Percentiles rank a stretch among this genome's conserved stretches.
phyloP scores from a whole-genome alignment of 2,888 invertebrate genomes.

The Hetaerina titia region DNA sequence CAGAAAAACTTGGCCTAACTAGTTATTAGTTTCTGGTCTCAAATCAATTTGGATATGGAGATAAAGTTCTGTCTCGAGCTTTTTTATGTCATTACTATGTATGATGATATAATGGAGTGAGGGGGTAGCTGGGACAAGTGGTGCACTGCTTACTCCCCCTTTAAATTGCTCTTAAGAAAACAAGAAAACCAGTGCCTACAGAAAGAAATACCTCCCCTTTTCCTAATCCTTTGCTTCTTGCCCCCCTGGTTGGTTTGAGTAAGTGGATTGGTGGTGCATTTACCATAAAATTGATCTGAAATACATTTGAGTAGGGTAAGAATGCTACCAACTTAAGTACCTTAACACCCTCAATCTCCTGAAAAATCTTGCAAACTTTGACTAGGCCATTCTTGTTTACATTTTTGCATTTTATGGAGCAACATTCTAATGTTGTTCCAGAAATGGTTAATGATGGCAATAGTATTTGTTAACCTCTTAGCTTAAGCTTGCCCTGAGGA shows the following conservation, averaged over 20 bases:
- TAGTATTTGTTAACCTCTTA: conserved; percentile 70
- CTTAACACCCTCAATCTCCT: conserved; percentile 52
- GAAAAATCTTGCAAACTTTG: conserved; percentile 44
- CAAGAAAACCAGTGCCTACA: conserved; percentile 61
- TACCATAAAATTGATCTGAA: conserved; percentile 60
- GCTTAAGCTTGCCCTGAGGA: conserved; percentile 67
- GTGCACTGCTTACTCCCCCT: conserved; percentile 40
- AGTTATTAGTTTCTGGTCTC: conserved; percentile 68
- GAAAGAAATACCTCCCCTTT: conserved; percentile 60
- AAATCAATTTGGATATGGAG: conserved; percentile 49
- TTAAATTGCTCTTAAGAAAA: conserved; percentile 59
- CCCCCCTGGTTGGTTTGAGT: conserved; percentile 65
- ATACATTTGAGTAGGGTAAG: conserved; percentile 37
- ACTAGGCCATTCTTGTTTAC: conserved; percentile 61
- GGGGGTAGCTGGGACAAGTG: conserved; percentile 37
- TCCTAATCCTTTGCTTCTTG: conserved; percentile 65
- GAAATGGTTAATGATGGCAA: conserved; percentile 69
- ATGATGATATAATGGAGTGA: conserved; percentile 22
- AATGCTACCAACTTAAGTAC: conserved; percentile 56
- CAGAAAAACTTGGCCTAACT: conserved; percentile 68
- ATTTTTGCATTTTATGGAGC: conserved; percentile 67
- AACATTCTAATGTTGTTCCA: conserved; percentile 55
- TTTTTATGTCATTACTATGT: conserved; percentile 40
- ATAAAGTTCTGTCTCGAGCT: conserved; percentile 64
- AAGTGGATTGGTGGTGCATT: conserved; percentile 67